phyloP scores from a whole-genome alignment of 2,113 vertebrate genomes.

The Brachyhypopomus gauderio region DNA sequence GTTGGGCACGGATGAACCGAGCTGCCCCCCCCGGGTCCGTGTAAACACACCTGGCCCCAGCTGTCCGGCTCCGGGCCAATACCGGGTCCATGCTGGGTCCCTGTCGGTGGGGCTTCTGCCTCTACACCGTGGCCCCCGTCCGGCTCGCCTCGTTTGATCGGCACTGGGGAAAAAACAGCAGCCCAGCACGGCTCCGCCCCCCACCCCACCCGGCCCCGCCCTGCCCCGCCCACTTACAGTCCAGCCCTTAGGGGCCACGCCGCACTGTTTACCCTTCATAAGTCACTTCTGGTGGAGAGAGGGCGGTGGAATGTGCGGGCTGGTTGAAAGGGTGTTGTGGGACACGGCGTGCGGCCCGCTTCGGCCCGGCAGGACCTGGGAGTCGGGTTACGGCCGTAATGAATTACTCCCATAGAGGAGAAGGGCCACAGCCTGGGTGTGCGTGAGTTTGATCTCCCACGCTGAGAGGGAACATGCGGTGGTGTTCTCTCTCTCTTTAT shows the following conservation, averaged over 20 bases:
- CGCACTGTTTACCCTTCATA: conserved; percentile 64
- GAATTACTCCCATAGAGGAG: conserved; percentile 39
- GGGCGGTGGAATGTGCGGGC: conserved; percentile 31
- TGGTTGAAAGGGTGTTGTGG: conserved; percentile 3
- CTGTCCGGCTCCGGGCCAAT: conserved; percentile 11
- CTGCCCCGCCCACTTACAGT: not conserved
- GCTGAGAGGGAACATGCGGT: not conserved
- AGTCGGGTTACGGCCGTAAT: conserved; percentile 41
- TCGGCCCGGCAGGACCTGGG: conserved; percentile 33
- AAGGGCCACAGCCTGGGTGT: conserved; percentile 23
- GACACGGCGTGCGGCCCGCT: conserved; percentile 8
- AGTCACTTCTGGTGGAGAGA: conserved; percentile 58
- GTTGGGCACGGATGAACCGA: not conserved
- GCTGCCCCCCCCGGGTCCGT: conserved; percentile 15
- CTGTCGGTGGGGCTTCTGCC: conserved; percentile 26
- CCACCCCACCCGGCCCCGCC: not conserved
- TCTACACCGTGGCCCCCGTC: not conserved
- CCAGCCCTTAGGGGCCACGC: not conserved
- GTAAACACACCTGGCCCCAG: conserved; percentile 37
- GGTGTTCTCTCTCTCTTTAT: not conserved
- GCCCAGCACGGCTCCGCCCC: conserved; percentile 28
- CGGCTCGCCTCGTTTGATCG: conserved; percentile 40
- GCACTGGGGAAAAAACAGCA: conserved; percentile 40
- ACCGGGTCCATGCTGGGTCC: conserved; percentile 5
- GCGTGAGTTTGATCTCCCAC: not conserved